phyloP scores from a whole-genome alignment of 1,140 invertebrate species.

The Hylaeus anthracinus region DNA sequence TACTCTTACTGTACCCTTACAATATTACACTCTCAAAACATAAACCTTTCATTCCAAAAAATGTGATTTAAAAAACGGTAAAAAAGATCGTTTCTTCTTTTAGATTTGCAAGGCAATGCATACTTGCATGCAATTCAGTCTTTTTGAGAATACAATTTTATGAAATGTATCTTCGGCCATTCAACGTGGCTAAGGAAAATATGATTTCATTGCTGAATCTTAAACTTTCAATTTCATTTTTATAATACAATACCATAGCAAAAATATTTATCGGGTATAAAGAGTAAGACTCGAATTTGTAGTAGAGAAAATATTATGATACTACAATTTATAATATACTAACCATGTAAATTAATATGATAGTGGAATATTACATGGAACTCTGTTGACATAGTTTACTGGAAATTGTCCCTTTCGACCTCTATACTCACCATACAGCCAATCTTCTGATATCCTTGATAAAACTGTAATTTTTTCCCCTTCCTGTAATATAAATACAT shows the following conservation, averaged over 20 bases:
- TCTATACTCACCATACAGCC: conserved; percentile 89
- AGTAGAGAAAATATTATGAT: conserved; percentile 30
- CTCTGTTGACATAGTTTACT: conserved; percentile 87
- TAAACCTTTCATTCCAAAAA: conserved; percentile 18
- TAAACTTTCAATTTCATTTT: conserved; percentile 8
- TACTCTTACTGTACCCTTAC: not conserved
- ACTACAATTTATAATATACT: conserved; percentile 16
- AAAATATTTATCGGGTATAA: conserved; percentile 20
- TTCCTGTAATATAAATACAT: conserved; percentile 76
- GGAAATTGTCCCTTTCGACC: conserved; percentile 90
- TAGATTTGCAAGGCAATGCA: conserved; percentile 20
- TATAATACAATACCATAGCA: not conserved
- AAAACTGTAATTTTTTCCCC: conserved; percentile 88
- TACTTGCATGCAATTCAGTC: conserved; percentile 50
- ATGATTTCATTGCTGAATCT: conserved; percentile 17
- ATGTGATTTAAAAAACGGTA: conserved; percentile 7
- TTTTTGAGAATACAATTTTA: conserved; percentile 43
- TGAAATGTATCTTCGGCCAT: conserved; percentile 19
- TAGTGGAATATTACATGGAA: conserved; percentile 74
- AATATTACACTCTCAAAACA: conserved; percentile 2
- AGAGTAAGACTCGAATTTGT: conserved; percentile 12
- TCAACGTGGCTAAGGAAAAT: not conserved
- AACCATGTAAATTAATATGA: conserved; percentile 24
- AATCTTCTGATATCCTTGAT: conserved; percentile 88
- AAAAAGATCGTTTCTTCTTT: not conserved